A percentile compares a stretch with the other conserved stretches of the same genome.
Conservation (phyloP, 1,140 invertebrate species). For the Drosophila mayri region DNA sequence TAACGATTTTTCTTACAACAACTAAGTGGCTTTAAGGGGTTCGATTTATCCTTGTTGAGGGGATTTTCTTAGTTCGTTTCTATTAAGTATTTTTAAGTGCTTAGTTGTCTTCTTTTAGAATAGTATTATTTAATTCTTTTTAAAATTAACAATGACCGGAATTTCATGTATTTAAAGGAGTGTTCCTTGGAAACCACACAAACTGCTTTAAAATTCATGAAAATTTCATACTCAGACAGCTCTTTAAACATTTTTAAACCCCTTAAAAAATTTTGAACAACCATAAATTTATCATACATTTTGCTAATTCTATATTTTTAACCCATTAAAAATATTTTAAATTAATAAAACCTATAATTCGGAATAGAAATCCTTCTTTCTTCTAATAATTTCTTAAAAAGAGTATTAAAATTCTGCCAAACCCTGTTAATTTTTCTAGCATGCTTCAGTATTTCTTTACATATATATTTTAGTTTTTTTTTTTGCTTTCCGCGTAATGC, state of each 20-base stretch:
- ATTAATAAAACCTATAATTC: neutral
- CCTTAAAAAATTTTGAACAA: too few species aligned
- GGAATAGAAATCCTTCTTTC: neutral
- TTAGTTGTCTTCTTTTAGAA: too few species aligned
- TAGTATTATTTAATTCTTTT: too few species aligned
- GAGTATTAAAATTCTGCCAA: neutral
- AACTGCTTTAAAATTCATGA: neutral
- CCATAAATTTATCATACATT: too few species aligned
- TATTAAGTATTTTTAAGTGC: too few species aligned
- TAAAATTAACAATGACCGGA: too few species aligned
- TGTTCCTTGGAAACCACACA: neutral
- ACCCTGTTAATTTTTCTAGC: neutral
- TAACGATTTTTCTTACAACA: neutral
- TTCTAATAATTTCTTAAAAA: neutral
- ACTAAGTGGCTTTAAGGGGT: neutral
- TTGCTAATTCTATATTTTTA: too few species aligned
- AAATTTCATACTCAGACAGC: neutral
- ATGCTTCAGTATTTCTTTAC: constrained; percentile 20
- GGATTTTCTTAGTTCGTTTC: neutral
- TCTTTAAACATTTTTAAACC: neutral
- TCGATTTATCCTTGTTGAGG: neutral
- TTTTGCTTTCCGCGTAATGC: constrained; percentile 54
- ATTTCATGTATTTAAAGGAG: too few species aligned
- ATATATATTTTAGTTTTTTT: constrained; percentile 12
- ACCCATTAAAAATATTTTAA: neutral